Evolutionary conservation across 2,113 vertebrate genomes (phyloP).

Genomic region (Rhodinocichla rosea): DNA sequence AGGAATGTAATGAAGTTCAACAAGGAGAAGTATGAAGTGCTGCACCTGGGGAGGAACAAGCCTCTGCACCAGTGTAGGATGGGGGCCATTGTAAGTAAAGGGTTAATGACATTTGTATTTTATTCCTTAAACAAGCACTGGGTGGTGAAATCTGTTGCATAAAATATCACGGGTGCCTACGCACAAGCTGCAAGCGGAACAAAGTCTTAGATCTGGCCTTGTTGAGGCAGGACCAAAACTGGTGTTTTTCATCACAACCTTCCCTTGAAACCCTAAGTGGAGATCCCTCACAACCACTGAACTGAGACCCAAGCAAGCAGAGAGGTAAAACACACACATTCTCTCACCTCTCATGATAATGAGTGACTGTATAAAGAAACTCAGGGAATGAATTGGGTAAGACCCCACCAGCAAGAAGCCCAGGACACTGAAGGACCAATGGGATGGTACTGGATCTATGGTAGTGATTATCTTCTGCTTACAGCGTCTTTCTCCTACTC

Average conservation of each 20-base stretch:
- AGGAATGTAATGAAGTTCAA: background rate
- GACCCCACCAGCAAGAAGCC: background rate
- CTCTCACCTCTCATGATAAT: accelerated
- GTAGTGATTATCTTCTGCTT: background rate
- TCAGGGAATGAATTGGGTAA: background rate
- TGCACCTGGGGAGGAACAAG: background rate
- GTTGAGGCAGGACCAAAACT: background rate
- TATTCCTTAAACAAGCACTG: background rate
- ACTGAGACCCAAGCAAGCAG: accelerated
- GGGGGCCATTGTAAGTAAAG: background rate
- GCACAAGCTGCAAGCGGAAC: background rate
- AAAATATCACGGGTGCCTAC: background rate
- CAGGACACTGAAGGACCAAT: background rate
- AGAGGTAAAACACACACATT: background rate
- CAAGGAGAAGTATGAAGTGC: background rate
- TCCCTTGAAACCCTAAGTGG: accelerated
- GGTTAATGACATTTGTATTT: background rate
- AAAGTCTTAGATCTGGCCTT: background rate
- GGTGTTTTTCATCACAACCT: background rate
- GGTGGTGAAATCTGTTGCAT: background rate
- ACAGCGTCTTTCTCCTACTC: background rate
- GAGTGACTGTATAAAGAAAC: background rate
- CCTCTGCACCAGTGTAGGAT: background rate
- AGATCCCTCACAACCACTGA: accelerated
- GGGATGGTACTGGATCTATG: background rate